Conservation (phyloP, 2,888 invertebrate genomes). For the Hanleya hanleyi region DNA sequence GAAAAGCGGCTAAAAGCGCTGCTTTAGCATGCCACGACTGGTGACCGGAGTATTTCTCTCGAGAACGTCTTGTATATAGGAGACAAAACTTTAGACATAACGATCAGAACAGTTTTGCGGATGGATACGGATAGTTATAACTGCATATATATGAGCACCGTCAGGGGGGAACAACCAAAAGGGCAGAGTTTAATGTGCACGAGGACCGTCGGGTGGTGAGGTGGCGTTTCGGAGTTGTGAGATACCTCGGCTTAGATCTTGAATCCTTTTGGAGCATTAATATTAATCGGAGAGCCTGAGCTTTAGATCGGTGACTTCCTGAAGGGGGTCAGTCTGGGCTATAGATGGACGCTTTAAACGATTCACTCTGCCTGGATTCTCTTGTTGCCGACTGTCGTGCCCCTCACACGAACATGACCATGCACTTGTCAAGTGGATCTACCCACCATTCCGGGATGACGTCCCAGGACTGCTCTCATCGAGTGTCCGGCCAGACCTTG, state of each 20-base stretch:
- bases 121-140: no score
- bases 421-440: background rate
- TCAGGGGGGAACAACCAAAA: background rate
- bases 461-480: background rate
- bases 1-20: background rate
- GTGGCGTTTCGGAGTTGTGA: no score
- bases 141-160: background rate
- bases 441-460: background rate
- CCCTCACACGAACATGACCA: background rate
- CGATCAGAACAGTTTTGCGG: background rate
- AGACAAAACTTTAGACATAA: background rate
- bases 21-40: background rate
- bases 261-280: background rate
- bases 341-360: slow-evolving; percentile 7
- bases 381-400: background rate
- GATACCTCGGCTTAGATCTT: background rate
- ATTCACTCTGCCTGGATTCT: background rate
- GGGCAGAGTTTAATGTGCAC: background rate
- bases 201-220: background rate
- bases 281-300: background rate
- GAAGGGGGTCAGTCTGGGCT: background rate
- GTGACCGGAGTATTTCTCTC: background rate
- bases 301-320: background rate
- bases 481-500: background rate
- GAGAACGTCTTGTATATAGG: background rate